These are phyloP conservation scores for Scolopax mira DNA, from an alignment of 2,113 vertebrate genomes.

Conservation along the genomic window DNA sequence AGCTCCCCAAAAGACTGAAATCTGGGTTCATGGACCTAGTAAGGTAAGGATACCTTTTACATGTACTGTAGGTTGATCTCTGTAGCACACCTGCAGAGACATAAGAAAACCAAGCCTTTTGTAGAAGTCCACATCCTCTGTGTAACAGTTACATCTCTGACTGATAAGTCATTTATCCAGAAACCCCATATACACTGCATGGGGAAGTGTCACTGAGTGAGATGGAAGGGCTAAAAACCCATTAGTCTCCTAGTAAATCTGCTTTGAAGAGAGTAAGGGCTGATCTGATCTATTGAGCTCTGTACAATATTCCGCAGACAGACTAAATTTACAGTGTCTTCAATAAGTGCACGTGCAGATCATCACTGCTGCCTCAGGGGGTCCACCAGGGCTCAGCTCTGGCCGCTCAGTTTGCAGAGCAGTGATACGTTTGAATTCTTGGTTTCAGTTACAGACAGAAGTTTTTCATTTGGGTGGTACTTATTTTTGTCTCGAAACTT, in stretches of 20 bases:
- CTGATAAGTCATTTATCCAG: neutral
- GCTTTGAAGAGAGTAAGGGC: neutral
- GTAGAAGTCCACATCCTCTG: neutral
- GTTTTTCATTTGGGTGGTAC: neutral
- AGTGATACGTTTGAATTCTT: neutral
- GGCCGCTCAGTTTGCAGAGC: neutral
- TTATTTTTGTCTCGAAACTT: neutral
- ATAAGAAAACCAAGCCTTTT: neutral
- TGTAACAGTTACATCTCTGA: neutral
- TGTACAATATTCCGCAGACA: neutral
- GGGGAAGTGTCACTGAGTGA: neutral
- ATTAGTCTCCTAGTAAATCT: neutral
- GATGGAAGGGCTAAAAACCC: neutral
- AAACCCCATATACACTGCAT: neutral
- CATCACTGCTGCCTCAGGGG: neutral
- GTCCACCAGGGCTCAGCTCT: neutral
- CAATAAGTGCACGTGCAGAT: neutral
- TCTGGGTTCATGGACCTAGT: neutral
- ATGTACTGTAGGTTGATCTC: neutral
- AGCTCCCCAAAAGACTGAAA: neutral
- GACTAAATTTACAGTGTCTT: neutral
- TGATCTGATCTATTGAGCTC: neutral
- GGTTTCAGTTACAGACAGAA: neutral
- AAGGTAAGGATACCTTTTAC: neutral
- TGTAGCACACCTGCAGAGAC: neutral